Conservation (phyloP, 2,888 invertebrate genomes). For the Axea sp. region DNA sequence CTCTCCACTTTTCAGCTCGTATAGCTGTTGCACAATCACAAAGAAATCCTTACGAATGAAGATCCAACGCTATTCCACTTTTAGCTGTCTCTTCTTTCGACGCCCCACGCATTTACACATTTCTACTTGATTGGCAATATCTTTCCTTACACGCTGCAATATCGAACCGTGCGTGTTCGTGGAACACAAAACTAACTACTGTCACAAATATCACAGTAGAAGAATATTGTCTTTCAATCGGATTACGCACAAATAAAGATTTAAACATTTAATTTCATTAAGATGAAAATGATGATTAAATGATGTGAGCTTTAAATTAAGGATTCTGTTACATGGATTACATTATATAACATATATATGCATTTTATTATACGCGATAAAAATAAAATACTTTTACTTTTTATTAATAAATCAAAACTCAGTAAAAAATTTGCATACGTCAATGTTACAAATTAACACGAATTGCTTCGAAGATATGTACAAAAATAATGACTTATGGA, state of each 20-base stretch:
- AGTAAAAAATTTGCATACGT: too few relatives aligned
- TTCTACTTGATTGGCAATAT: constrained; percentile 8
- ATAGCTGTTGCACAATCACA: constrained; percentile 34
- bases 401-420: too few relatives aligned
- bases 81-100: not conserved
- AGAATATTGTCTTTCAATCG: too few relatives aligned
- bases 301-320: too few relatives aligned
- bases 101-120: constrained; percentile 14
- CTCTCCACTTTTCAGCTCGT: constrained; percentile 33
- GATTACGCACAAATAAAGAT: too few relatives aligned
- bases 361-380: too few relatives aligned
- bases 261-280: constrained; percentile 33
- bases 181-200: constrained; percentile 25
- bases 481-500: too few relatives aligned
- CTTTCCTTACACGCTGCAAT: not conserved
- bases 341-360: too few relatives aligned
- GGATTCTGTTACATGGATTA: too few relatives aligned
- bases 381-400: too few relatives aligned
- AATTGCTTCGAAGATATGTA: too few relatives aligned
- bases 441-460: too few relatives aligned
- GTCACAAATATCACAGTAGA: constrained; percentile 3
- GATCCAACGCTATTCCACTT: constrained; percentile 3
- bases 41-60: constrained; percentile 21
- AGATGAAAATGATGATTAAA: constrained; percentile 24
- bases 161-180: constrained; percentile 1